These are phyloP conservation scores for Benthosema pterotum DNA, from an alignment of 2,797 vertebrate genomes.

Conservation along the genomic window DNA sequence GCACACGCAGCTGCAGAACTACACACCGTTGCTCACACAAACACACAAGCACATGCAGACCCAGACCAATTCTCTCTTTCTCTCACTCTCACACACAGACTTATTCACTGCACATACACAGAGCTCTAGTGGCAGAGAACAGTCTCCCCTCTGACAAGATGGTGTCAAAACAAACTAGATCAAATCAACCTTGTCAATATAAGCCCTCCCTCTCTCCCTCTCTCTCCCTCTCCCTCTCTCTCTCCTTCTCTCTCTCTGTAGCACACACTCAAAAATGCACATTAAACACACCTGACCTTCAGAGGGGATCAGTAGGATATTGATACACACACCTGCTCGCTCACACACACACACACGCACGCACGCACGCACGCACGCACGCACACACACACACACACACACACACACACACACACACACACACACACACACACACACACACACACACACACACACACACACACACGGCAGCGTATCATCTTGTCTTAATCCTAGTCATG, in stretches of 20 bases:
- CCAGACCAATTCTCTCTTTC: not conserved
- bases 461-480: conserved; percentile 60
- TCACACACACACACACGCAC: too few species aligned
- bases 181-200: too few species aligned
- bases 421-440: conserved; percentile 37
- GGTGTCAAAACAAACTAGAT: not conserved
- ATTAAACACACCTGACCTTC: not conserved
- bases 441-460: conserved; percentile 10
- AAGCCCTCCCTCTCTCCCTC: not conserved
- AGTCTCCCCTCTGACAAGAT: not conserved
- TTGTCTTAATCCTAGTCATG: conserved; percentile 53
- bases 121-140: not conserved
- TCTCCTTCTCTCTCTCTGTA: too few species aligned
- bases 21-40: conserved; percentile 25
- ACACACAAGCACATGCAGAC: too few species aligned
- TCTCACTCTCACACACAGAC: not conserved
- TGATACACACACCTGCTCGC: not conserved
- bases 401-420: conserved; percentile 25
- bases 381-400: not conserved
- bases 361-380: too few species aligned
- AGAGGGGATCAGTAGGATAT: not conserved
- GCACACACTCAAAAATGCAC: not conserved
- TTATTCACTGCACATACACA: conserved; percentile 21
- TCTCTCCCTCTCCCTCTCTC: too few species aligned
- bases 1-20: conserved; percentile 21